Percentiles rank a stretch among this genome's conserved stretches.
phyloP scores from a whole-genome alignment of 2,888 invertebrate genomes.

The Octodonta nipae region DNA sequence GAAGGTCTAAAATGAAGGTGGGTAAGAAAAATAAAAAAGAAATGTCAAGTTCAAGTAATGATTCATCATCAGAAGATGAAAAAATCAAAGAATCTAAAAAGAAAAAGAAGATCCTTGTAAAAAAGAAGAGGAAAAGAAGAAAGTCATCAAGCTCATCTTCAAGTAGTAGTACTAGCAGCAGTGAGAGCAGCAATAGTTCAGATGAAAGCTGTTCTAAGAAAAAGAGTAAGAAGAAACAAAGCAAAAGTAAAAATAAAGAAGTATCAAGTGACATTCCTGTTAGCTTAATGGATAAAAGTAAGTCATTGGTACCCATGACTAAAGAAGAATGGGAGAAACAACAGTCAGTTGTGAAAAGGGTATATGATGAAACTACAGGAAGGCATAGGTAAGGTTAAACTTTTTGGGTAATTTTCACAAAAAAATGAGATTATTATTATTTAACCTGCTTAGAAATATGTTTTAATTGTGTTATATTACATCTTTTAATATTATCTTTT shows the following conservation, averaged over 20 bases:
- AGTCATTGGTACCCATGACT: constrained; percentile 79
- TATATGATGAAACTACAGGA: constrained; percentile 74
- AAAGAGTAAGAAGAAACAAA: constrained; percentile 30
- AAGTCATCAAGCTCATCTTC: constrained; percentile 5
- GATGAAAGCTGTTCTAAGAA: constrained; percentile 4
- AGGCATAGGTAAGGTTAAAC: too few species aligned
- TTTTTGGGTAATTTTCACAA: too few species aligned
- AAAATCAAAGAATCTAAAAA: neutral
- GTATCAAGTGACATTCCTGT: constrained; percentile 31
- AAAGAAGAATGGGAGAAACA: constrained; percentile 86
- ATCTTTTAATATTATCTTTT: too few species aligned
- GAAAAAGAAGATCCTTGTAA: constrained; percentile 1
- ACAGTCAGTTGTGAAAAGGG: constrained; percentile 64
- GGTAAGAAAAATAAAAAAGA: too few species aligned
- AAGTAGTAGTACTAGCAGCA: constrained; percentile 7
- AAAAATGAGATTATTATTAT: too few species aligned
- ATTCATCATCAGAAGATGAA: neutral
- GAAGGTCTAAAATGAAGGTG: constrained; percentile 1
- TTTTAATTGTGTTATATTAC: too few species aligned
- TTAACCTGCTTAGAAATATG: too few species aligned
- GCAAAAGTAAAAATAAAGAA: constrained; percentile 36
- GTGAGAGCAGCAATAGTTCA: constrained; percentile 5
- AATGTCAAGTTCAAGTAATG: neutral
- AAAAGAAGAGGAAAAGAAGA: constrained; percentile 4
- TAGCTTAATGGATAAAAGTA: constrained; percentile 47